A percentile compares a stretch with the other conserved stretches of the same genome.
phyloP scores from a whole-genome alignment of 2,888 invertebrate species.

The Cephus nigrinus region DNA sequence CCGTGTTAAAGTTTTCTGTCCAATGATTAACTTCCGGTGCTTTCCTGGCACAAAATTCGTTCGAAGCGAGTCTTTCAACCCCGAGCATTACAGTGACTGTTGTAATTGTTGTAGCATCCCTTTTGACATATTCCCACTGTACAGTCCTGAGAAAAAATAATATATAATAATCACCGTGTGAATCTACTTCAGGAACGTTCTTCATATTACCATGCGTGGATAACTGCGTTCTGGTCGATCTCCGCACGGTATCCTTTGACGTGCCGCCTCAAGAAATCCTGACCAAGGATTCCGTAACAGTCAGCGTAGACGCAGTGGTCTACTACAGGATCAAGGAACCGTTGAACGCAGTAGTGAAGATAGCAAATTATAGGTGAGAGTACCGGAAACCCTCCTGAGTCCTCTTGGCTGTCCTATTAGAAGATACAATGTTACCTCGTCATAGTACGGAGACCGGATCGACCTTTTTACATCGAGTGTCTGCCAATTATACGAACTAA shows the following conservation, averaged over 20 bases:
- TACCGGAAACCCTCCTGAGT: neutral
- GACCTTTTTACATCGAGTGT: neutral
- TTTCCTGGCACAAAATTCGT: neutral
- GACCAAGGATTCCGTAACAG: slow-evolving; percentile 94
- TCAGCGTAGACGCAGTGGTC: slow-evolving; percentile 91
- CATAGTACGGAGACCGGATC: neutral
- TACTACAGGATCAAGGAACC: slow-evolving; percentile 86
- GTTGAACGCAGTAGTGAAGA: slow-evolving; percentile 79
- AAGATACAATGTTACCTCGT: neutral
- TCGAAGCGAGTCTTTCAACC: neutral
- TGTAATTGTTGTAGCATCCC: neutral
- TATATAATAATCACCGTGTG: neutral
- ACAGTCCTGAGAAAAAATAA: neutral
- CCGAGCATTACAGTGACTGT: neutral
- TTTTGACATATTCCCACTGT: neutral
- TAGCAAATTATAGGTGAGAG: slow-evolving; percentile 78
- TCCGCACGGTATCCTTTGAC: slow-evolving; percentile 94
- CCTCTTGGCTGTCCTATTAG: neutral
- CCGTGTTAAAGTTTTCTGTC: neutral
- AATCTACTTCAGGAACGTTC: slow-evolving; percentile 76
- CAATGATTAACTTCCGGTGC: neutral
- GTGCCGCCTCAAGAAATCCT: slow-evolving; percentile 97
- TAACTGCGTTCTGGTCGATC: slow-evolving; percentile 90
- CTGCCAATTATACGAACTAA: neutral
- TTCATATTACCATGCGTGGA: slow-evolving; percentile 96